phyloP scores from a whole-genome alignment of 1,140 invertebrate genomes.

The Calycopis cecrops region DNA sequence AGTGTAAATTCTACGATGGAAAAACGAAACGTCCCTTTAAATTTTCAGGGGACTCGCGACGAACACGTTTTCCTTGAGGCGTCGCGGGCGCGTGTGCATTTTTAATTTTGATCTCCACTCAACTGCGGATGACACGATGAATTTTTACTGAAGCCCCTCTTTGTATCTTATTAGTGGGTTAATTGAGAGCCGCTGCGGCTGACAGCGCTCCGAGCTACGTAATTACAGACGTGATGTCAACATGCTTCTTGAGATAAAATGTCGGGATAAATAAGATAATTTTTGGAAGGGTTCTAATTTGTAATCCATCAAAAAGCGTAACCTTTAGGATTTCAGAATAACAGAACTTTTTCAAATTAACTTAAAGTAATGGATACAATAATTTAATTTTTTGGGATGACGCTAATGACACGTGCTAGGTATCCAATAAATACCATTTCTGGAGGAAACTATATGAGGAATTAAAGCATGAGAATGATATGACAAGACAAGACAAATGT shows the following conservation, averaged over 20 bases:
- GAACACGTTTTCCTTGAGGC: conserved; percentile 59
- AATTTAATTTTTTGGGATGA: too few relatives aligned
- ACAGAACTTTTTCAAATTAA: neutral
- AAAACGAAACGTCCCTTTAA: conserved; percentile 35
- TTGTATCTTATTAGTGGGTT: conserved; percentile 58
- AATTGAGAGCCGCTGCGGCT: conserved; percentile 27
- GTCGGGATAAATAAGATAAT: neutral
- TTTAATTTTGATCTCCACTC: conserved; percentile 58
- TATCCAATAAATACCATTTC: too few relatives aligned
- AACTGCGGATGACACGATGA: conserved; percentile 49
- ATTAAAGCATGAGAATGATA: too few relatives aligned
- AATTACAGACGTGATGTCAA: neutral
- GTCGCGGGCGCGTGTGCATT: conserved; percentile 50
- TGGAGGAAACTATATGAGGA: too few relatives aligned
- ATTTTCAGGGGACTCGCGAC: conserved; percentile 39
- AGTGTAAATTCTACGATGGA: conserved; percentile 18
- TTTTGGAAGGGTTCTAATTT: neutral
- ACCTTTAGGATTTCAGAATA: too few relatives aligned
- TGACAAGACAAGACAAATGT: too few relatives aligned
- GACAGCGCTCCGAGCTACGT: neutral
- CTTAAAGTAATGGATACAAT: too few relatives aligned
- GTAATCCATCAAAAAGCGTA: too few relatives aligned
- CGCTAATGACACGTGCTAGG: too few relatives aligned
- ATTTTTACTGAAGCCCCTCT: conserved; percentile 58
- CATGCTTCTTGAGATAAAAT: conserved; percentile 1